Evolutionary conservation across 2,113 vertebrate genomes (phyloP).

Genomic region (Macquaria ambigua): DNA sequence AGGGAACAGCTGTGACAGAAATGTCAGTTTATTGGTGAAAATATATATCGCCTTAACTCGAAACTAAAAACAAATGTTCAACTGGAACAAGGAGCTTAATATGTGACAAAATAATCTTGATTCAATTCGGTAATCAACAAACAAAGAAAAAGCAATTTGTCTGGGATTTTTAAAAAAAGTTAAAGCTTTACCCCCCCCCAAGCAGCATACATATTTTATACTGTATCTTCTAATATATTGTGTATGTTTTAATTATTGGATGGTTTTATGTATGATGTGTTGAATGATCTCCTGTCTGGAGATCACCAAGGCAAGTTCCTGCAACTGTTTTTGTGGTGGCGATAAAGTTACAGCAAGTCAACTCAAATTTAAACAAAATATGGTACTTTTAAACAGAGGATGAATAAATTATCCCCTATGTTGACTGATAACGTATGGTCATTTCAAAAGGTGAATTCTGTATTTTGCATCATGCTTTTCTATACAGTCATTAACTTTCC

Average conservation of each 20-base stretch:
- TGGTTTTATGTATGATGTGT: background rate
- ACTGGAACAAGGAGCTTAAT: background rate
- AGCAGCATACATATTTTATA: background rate
- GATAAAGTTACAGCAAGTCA: background rate
- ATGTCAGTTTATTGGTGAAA: background rate
- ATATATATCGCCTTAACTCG: background rate
- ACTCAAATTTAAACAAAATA: background rate
- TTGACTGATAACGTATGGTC: background rate
- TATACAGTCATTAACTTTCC: background rate
- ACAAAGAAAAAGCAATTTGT: background rate
- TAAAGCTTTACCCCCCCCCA: background rate
- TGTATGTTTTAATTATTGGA: background rate
- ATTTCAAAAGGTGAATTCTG: too few species aligned
- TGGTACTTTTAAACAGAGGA: background rate
- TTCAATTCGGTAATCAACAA: background rate
- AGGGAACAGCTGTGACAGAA: background rate
- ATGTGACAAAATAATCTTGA: too few species aligned
- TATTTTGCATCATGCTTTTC: background rate
- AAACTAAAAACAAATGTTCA: slow-evolving; percentile 3
- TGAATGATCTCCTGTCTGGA: background rate
- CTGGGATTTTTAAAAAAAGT: background rate
- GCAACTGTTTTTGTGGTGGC: background rate
- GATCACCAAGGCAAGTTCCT: background rate
- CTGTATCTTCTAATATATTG: background rate
- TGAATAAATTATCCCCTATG: background rate